These are phyloP conservation scores for Pseudomyrmex dendroicus DNA, from an alignment of 1,140 invertebrate species.

Conservation along the genomic window DNA sequence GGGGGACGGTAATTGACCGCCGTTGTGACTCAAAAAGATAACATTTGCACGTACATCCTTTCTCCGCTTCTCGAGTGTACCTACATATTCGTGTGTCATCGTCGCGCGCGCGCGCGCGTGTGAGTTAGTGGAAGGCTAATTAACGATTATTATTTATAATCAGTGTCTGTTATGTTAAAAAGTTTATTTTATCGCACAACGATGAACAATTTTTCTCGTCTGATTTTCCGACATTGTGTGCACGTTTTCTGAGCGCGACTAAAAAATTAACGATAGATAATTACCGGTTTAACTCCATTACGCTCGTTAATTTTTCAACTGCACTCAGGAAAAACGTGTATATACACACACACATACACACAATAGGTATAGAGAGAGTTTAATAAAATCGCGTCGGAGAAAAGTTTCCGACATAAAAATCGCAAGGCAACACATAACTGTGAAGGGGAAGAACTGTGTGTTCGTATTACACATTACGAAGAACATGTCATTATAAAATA, in stretches of 20 bases:
- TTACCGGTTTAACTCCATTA: conserved; percentile 36
- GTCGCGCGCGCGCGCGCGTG: not conserved
- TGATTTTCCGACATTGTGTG: not conserved
- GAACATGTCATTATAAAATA: not conserved
- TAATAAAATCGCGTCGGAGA: not conserved
- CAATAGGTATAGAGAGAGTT: not conserved
- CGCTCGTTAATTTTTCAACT: conserved; percentile 27
- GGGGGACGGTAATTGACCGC: conserved; percentile 46
- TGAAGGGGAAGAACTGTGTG: not conserved
- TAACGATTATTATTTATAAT: conserved; percentile 17
- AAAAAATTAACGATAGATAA: conserved; percentile 38
- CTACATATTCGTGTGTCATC: not conserved
- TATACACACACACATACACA: not conserved
- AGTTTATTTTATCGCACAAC: not conserved
- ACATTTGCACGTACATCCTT: conserved; percentile 46
- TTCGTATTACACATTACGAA: not conserved
- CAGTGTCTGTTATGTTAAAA: conserved; percentile 6
- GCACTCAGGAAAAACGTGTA: not conserved
- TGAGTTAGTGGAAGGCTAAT: conserved; percentile 14
- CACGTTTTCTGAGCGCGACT: conserved; percentile 4
- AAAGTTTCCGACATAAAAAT: not conserved
- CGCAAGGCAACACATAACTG: too few species aligned
- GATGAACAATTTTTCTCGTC: not conserved
- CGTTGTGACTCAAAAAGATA: conserved; percentile 51
- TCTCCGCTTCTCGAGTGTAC: conserved; percentile 5